Evolutionary conservation across 2,888 invertebrate genomes (phyloP), one percentile per base, ranked within the genome.

Genomic region (Amiota mariae): DNA sequence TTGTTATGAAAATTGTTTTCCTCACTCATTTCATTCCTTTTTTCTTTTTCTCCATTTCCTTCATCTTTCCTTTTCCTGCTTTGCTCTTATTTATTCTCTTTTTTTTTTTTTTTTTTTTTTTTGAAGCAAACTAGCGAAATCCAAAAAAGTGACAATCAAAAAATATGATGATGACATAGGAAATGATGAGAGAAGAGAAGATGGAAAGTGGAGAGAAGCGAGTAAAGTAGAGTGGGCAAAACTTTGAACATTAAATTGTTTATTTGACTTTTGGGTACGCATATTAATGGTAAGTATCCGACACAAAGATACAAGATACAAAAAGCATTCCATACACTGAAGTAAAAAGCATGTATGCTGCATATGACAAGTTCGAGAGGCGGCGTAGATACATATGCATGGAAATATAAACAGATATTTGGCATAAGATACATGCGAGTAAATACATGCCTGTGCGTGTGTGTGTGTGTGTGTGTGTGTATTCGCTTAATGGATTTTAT

Each of bases 191-290:
- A n/a, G n/a, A n/a, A n/a, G n/a, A n/a, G 36, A 6, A 36, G 6
- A 36, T 2, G 36, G 36, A 36, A 36, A 20, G 49, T 68, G 24
- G 68, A 68, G 73, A 20, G 49, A 66, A 49, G 70, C 64, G 73
- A 24, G 3, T 1, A 24, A 24, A 20, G 51, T 67, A 49, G 70
- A 68, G 73, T 78, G 75, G 71, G 76, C 66, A 68, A 83, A 83
- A 83, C 74, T 83, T 83, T 84, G 71, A 74, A 79, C 83, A 83
- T 83, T 81, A 84, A 84, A 83, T 79, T 84, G 83, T 83, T 83
- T 83, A 84, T 79, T 82, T 83, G 83, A 83, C 78, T 84, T 79
- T 76, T 72, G 73, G 76, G 75, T 75, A 49, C 36, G 51, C 71
- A 71, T 20, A 68, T 54, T 68, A 68, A 68, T 68, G 67, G 67